These are phyloP conservation scores for Chrysomela aeneicollis DNA, from an alignment of 2,888 invertebrate genomes.

Conservation along the genomic window DNA sequence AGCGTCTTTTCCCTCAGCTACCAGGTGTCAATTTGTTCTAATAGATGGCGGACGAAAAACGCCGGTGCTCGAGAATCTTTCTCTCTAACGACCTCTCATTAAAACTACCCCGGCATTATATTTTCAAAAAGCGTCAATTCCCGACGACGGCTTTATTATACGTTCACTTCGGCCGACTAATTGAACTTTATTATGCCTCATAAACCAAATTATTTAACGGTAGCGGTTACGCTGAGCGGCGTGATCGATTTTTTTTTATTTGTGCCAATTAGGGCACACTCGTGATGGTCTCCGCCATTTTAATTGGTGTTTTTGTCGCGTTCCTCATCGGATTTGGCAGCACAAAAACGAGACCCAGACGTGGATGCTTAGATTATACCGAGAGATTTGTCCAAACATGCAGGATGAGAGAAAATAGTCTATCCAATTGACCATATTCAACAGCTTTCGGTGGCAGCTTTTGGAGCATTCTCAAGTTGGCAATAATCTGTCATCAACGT, in stretches of 20 bases:
- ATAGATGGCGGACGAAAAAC: slow-evolving; percentile 58
- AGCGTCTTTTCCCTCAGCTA: slow-evolving; percentile 52
- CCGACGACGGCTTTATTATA: slow-evolving; percentile 46
- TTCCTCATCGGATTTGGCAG: neutral
- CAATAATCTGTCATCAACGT: too few species aligned
- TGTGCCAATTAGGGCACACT: slow-evolving; percentile 33
- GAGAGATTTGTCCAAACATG: too few species aligned
- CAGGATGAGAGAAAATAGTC: too few species aligned
- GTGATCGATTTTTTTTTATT: slow-evolving; percentile 26
- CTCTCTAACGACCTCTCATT: slow-evolving; percentile 55
- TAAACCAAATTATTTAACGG: slow-evolving; percentile 41
- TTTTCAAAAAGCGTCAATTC: slow-evolving; percentile 45
- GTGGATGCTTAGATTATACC: too few species aligned
- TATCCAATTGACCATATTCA: too few species aligned
- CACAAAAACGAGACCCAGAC: neutral
- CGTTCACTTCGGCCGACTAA: slow-evolving; percentile 42
- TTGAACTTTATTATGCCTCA: slow-evolving; percentile 46
- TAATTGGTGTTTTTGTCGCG: slow-evolving; percentile 17
- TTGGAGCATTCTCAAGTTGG: too few species aligned
- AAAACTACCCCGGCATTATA: slow-evolving; percentile 54
- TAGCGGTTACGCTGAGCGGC: slow-evolving; percentile 40
- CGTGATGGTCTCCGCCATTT: slow-evolving; percentile 22
- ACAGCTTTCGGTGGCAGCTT: too few species aligned
- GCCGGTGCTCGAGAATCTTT: slow-evolving; percentile 44
- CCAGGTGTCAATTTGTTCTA: slow-evolving; percentile 64